These are phyloP conservation scores for Myotis davidii DNA, from an alignment of 2,113 vertebrate genomes.

Conservation along the genomic window DNA sequence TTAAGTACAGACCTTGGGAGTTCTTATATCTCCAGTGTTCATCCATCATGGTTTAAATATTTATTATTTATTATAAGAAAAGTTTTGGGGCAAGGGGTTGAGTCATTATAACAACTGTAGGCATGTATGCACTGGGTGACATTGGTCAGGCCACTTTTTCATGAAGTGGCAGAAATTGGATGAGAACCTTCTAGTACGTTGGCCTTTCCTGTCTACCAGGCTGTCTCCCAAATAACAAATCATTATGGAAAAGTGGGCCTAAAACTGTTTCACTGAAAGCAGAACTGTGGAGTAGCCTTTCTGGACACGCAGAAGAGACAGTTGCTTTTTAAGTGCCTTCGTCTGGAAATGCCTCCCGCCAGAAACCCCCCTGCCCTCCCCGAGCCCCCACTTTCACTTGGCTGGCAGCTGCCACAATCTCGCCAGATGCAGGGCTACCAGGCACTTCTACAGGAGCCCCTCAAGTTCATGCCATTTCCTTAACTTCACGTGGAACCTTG, in stretches of 20 bases:
- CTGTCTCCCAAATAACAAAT: background rate
- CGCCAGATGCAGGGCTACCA: slow-evolving; percentile 24
- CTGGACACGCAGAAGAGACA: background rate
- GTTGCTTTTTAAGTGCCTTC: background rate
- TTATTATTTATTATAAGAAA: slow-evolving; percentile 14
- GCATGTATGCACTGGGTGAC: background rate
- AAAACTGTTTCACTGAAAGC: background rate
- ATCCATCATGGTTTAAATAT: background rate
- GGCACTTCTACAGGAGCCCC: background rate
- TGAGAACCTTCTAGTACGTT: background rate
- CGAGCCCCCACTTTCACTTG: background rate
- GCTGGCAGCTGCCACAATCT: background rate
- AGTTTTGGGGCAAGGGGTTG: background rate
- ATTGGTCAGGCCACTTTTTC: background rate
- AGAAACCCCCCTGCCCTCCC: too few species aligned
- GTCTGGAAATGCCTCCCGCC: background rate
- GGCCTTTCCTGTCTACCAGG: background rate
- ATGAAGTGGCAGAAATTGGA: background rate
- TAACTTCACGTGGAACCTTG: background rate
- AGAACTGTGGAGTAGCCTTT: background rate
- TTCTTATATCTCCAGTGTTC: background rate
- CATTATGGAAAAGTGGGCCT: background rate
- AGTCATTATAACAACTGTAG: background rate
- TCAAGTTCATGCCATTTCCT: background rate
- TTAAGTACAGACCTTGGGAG: background rate